These are phyloP conservation scores for Hyalella azteca DNA, from an alignment of 2,888 invertebrate species.

Conservation along the genomic window DNA sequence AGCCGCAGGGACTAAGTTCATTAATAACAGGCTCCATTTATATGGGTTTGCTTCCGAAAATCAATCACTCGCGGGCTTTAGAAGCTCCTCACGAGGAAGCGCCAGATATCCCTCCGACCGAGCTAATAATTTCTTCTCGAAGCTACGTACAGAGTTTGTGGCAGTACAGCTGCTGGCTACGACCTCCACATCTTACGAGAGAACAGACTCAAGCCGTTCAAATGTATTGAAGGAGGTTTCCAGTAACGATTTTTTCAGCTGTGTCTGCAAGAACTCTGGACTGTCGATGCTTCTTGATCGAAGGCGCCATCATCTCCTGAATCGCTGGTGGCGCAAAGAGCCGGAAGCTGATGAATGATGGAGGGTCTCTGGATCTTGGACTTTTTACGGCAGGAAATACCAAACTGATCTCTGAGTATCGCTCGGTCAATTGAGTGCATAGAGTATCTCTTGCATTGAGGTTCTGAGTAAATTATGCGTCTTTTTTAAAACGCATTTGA, in stretches of 20 bases:
- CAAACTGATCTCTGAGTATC: conserved; percentile 8
- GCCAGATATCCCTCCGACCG: neutral
- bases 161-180: neutral
- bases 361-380: neutral
- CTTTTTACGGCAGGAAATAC: neutral
- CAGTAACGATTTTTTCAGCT: neutral
- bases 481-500: too few relatives aligned
- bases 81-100: neutral
- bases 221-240: neutral
- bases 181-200: neutral
- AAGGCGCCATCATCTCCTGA: conserved; percentile 6
- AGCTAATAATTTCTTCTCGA: conserved; percentile 9
- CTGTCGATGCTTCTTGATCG: conserved; percentile 1
- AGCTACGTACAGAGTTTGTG: neutral
- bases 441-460: neutral
- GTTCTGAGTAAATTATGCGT: too few relatives aligned
- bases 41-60: conserved; percentile 14
- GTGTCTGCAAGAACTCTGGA: neutral
- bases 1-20: conserved; percentile 5
- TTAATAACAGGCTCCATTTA: conserved; percentile 3
- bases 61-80: conserved; percentile 5
- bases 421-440: neutral
- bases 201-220: neutral
- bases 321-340: conserved; percentile 17
- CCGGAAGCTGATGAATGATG: conserved; percentile 24